These are phyloP conservation scores for Benthosema pterotum DNA, from an alignment of 2,797 vertebrate genomes.

Conservation along the genomic window DNA sequence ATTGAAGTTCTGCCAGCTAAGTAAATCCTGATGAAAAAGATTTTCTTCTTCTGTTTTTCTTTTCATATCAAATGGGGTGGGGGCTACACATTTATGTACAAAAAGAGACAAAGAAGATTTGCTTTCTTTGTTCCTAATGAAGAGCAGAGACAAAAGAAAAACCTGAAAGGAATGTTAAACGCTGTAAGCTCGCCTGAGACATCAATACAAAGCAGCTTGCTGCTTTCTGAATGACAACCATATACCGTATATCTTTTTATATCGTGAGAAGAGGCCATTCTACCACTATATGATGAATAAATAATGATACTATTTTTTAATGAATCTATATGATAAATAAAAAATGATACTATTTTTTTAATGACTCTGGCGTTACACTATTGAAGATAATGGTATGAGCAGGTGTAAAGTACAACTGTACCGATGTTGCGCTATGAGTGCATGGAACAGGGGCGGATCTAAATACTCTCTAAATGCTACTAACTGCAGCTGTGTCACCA, in stretches of 20 bases:
- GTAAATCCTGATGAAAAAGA: slow-evolving; percentile 13
- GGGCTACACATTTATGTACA: slow-evolving; percentile 2
- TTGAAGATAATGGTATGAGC: background rate
- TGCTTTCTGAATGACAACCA: too few relatives aligned
- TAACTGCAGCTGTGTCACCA: too few relatives aligned
- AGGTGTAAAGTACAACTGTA: background rate
- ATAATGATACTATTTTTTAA: too few relatives aligned
- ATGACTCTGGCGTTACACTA: background rate
- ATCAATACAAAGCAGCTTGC: too few relatives aligned
- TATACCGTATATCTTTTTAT: background rate
- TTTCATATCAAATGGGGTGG: slow-evolving; percentile 9
- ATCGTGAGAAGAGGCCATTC: background rate
- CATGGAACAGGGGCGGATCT: too few relatives aligned
- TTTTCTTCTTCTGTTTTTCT: background rate
- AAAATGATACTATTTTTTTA: too few relatives aligned
- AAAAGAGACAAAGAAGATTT: slow-evolving; percentile 5
- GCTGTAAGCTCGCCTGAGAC: too few relatives aligned
- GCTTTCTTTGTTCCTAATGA: slow-evolving; percentile 17
- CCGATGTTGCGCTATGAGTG: slow-evolving; percentile 6
- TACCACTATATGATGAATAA: background rate
- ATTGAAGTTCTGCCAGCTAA: slow-evolving; percentile 55
- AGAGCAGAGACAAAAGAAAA: background rate
- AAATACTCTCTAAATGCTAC: too few relatives aligned
- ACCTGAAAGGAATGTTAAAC: background rate
- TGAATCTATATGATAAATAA: background rate